These are phyloP conservation scores for Magallana angulata DNA, from an alignment of 1,140 invertebrate genomes.

Conservation along the genomic window DNA sequence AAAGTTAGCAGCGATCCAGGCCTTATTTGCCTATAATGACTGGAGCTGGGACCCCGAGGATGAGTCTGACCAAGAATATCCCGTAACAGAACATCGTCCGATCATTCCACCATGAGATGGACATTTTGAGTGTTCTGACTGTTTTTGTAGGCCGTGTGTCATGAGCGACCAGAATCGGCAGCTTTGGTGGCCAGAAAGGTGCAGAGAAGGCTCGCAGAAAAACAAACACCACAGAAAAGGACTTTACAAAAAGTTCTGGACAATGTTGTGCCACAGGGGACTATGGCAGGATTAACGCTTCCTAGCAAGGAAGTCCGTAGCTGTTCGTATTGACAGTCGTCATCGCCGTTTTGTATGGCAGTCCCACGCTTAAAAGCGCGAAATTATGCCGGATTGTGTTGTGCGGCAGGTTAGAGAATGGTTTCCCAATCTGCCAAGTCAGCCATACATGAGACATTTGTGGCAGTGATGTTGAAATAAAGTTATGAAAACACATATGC, in stretches of 20 bases:
- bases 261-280: background rate
- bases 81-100: background rate
- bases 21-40: background rate
- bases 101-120: background rate
- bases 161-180: background rate
- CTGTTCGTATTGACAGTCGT: background rate
- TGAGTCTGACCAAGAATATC: background rate
- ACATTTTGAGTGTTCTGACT: background rate
- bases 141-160: constrained; percentile 28
- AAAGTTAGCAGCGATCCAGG: background rate
- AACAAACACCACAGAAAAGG: background rate
- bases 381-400: constrained; percentile 21
- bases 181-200: constrained; percentile 31
- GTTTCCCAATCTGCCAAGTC: background rate
- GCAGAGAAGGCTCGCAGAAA: background rate
- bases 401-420: constrained; percentile 5
- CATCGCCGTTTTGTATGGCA: background rate
- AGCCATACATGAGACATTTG: constrained; percentile 25
- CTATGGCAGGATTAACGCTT: background rate
- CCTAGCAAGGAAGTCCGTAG: background rate
- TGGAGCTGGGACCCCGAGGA: background rate
- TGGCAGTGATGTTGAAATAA: background rate
- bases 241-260: background rate
- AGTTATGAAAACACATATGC: no score
- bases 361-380: background rate